phyloP scores from a whole-genome alignment of 2,888 invertebrate genomes.

The Eristalinus sepulchralis region DNA sequence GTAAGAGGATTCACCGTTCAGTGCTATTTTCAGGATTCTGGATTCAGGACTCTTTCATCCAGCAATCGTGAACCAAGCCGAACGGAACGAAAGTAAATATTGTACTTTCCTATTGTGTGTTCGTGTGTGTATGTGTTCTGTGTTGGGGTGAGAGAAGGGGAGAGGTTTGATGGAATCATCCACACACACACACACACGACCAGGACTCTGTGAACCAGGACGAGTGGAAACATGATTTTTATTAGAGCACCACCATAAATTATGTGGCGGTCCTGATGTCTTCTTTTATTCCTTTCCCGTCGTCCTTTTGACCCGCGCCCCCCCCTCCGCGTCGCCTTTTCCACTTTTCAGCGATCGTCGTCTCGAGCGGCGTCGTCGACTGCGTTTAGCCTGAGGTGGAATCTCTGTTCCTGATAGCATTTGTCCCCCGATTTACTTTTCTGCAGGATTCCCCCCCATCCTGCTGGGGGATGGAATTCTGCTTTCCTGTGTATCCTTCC shows the following conservation, averaged over 20 bases:
- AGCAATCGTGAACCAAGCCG: constrained; percentile 61
- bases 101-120: constrained; percentile 53
- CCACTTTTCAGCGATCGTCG: neutral
- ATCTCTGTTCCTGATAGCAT: constrained; percentile 33
- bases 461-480: constrained; percentile 10
- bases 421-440: constrained; percentile 29
- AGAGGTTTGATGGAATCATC: constrained; percentile 61
- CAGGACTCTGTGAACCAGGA: constrained; percentile 36
- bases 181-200: constrained; percentile 44
- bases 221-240: constrained; percentile 70
- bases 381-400: constrained; percentile 19
- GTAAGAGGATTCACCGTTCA: constrained; percentile 46
- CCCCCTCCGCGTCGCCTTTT: neutral
- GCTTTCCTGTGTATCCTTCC: neutral
- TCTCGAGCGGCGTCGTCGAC: neutral
- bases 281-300: constrained; percentile 20
- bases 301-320: neutral
- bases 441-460: neutral
- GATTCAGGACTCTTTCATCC: constrained; percentile 25
- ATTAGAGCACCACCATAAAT: constrained; percentile 68
- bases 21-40: constrained; percentile 37
- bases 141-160: neutral
- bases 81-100: constrained; percentile 70
- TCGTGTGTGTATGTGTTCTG: neutral
- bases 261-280: constrained; percentile 63